Evolutionary conservation across 2,797 vertebrate genomes (phyloP), one percentile per base, ranked within the genome.

Genomic region (Anisognathus igniventris): DNA sequence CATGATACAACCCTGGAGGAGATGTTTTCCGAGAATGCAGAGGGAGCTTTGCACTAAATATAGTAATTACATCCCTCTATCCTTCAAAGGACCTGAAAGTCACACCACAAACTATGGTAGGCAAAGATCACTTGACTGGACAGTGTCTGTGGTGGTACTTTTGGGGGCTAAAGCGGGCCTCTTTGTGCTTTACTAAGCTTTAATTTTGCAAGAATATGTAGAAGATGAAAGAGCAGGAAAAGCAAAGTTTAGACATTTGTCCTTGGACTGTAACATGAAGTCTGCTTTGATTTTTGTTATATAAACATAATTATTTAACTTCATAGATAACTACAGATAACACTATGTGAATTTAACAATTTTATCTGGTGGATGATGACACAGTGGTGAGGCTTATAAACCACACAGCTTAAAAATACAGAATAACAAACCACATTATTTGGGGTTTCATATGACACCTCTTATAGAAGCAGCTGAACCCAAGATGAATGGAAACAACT

Each of bases 231-330:
- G 87, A 88, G 54, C 66, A 84, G 48, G 85, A 91, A 93, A 92
- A 93, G 73, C 51, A 71, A 94, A 86, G 72, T 92, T 93, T 83
- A 83, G 79, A 50, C 35, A 37, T 86, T 82, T 85, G 70, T 81
- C 70, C 79, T 90, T 83, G 85, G 37, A 88, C 73, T 81, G 47
- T 86, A 56, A 77, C 87, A 62, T 47, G 58, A 74, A 92, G 47
- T 86, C 76, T 23, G 40, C 78, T 96, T 97, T 92, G 73, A 93
- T 91, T 94, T 87, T 91, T 92, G 22, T 42, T 92, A 30, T 23
- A 82, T 85, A 94, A 96, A 90, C 80, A 92, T 50, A 79, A 78
- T 76, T 84, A 85, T 87, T 92, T 86, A 67, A 60, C 60, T 92
- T 94, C 18, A 67, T 57, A 84, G 86, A 84, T 93, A 91, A 73